phyloP scores from a whole-genome alignment of 2,888 invertebrate genomes.

The Pachydiplax longipennis region DNA sequence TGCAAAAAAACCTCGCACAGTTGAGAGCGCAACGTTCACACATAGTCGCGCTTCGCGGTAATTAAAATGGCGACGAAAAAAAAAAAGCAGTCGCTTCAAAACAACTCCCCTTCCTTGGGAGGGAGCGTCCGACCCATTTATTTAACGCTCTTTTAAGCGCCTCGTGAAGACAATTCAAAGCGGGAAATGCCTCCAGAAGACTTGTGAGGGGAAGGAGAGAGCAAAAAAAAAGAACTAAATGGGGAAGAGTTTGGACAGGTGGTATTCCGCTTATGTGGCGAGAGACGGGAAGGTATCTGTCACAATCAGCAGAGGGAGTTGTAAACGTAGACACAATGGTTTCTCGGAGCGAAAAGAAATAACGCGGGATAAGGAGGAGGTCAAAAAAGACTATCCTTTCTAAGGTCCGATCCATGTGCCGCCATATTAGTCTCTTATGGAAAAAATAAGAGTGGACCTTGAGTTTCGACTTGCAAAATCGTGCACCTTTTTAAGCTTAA shows the following conservation, averaged over 20 bases:
- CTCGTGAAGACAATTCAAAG: background rate
- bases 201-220: background rate
- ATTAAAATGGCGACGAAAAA: background rate
- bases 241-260: background rate
- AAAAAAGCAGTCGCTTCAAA: background rate
- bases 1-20: background rate
- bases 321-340: background rate
- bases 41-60: background rate
- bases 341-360: background rate
- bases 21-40: background rate
- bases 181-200: background rate
- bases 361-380: background rate
- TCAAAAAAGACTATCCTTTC: background rate
- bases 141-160: background rate
- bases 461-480: background rate
- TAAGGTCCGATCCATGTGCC: background rate
- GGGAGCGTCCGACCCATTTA: background rate
- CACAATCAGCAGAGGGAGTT: background rate
- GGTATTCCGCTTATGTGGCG: background rate
- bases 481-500: background rate
- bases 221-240: background rate
- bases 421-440: background rate
- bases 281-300: background rate
- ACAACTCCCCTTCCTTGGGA: background rate
- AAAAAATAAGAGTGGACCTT: background rate